Evolutionary conservation across 2,797 vertebrate species (phyloP), one percentile per base, ranked within the genome.

Genomic region (Esox lucius): DNA sequence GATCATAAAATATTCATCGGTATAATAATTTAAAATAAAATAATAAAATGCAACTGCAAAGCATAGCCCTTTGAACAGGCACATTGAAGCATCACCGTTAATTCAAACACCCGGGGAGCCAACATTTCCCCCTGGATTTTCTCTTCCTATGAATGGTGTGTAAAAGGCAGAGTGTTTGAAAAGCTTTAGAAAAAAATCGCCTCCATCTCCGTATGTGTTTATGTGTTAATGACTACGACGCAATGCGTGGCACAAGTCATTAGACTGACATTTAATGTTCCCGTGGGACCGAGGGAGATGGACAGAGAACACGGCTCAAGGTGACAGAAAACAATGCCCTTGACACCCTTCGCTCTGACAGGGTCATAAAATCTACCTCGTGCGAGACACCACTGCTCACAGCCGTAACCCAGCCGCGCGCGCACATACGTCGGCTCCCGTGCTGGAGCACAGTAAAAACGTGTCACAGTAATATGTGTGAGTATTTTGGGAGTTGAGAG

Each of bases 321-420:
- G 77, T 80, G 75, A 72, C 70, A 66, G 79, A 82, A 82, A 78
- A 72, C 70, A 84, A 80, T 68, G 76, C 78, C 83, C 79, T 76
- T 67, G 76, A 74, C 16, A 12, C 69, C 53, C 53, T 66, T 75
- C 42, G 66, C 51, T 19, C 13, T 49, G 53, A 48, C 46, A 24
- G 77, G 78, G 75, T 86, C 80, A 80, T 75, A 80, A 86, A 87
- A 73, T 69, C 72, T 61, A 68, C 56, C 61, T 49, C 3, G 48
- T 59, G 77, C 76, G 67, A 76, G 80, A 80, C 70, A 67, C 71
- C 49, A 39, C 71, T 51, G 77, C 81, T 76, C 61, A 62, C 11
- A 7, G 62, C 28, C 15, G 64, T 9, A 64, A 13, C 15, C 62
- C 13, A 31, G 7, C 26, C 28, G 5, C 59, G 9, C 59, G 3